A percentile compares a stretch with the other conserved stretches of the same genome.
Conservation (phyloP, 1,140 invertebrate genomes). For the Brachystomella parvula region DNA sequence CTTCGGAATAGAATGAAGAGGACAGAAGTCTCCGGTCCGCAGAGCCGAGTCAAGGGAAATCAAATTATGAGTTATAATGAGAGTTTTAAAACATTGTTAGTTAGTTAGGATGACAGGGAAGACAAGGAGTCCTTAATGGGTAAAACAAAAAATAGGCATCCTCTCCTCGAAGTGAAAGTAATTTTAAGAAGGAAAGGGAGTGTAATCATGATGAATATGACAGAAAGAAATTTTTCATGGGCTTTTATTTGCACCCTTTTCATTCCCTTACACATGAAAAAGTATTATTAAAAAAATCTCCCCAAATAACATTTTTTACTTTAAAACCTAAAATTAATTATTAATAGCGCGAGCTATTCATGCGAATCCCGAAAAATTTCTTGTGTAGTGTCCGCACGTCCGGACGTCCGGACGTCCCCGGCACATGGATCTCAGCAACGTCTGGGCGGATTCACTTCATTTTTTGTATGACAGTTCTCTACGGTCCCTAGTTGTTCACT, state of each 20-base stretch:
- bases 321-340: not conserved
- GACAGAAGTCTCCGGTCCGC: not conserved
- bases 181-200: conserved; percentile 8
- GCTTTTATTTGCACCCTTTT: not conserved
- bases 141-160: not conserved
- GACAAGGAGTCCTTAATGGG: conserved; percentile 3
- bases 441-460: too few relatives aligned
- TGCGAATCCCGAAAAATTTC: not conserved
- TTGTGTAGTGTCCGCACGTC: not conserved
- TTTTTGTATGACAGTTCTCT: too few relatives aligned
- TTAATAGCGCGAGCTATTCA: not conserved
- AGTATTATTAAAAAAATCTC: not conserved
- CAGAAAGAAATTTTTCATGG: conserved; percentile 14
- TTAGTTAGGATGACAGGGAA: conserved; percentile 1
- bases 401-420: too few relatives aligned
- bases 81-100: not conserved
- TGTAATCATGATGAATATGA: conserved; percentile 26
- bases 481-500: too few relatives aligned
- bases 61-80: conserved; percentile 7
- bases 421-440: too few relatives aligned
- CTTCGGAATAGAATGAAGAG: not conserved
- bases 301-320: not conserved
- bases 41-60: conserved; percentile 7
- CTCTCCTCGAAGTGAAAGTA: not conserved
- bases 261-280: not conserved